Evolutionary conservation across 2,797 vertebrate genomes (phyloP), one percentile per base, ranked within the genome.

Genomic region (Tapera naevia): DNA sequence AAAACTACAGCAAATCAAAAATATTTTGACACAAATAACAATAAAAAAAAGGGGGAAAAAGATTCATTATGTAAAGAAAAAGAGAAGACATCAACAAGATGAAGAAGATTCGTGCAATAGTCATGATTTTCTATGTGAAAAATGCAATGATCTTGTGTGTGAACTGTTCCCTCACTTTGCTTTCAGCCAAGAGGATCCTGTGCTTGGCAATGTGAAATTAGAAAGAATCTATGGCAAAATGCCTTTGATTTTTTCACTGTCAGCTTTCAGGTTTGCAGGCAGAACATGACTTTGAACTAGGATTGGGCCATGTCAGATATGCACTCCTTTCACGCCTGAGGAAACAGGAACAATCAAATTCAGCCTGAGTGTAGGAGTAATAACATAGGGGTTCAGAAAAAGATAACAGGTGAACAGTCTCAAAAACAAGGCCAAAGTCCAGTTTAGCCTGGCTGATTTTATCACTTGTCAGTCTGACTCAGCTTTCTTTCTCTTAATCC

Each of bases 211-310:
- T 78, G 28, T 66, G 22, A 46, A 80, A 70, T 50, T 25, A 69
- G 37, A 70, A 83, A 86, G 2, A 6, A 76, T 66, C 25, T 39
- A 30, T 22, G 7, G 11, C 9, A 60, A 89, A 89, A 69, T 13
- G 10, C 2, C 4, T 35, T 1, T 3, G 3, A 1, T n/a, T 22
- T 37, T 60, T 46, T 27, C 28, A 23, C 19, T 65, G 9, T 72
- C 18, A n/a, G n/a, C n/a, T n/a, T n/a, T 80, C 28, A 46, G 5
- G 10, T 89, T 91, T 85, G 14, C 4, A 23, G n/a, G 25, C 4
- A 50, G 17, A 71, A 2, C 12, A 35, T 5, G 16, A 50, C 10
- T 51, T 53, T n/a, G 14, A 82, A 43, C 5, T 24, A 53, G 6
- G 7, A 7, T 61, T 65, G 22, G 25, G 8, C 17, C 11, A 18